Base-by-base conservation (phyloP, 2,113 vertebrate genomes). In the Daphoenositta chrysoptera region DNA sequence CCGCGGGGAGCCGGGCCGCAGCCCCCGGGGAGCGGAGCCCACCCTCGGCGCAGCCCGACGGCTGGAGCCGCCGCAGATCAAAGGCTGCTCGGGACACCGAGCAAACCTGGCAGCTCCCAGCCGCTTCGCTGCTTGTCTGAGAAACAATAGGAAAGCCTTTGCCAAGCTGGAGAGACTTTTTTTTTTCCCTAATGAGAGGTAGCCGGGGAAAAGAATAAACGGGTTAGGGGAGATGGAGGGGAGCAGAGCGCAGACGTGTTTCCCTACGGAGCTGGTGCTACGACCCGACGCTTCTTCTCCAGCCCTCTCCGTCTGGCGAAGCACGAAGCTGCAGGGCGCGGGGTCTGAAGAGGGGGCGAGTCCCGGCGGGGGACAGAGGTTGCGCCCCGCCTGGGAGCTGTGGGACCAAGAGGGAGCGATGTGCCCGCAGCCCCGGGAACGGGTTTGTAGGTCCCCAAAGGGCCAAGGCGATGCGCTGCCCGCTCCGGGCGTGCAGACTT, bases 71-170 rank as follows among this genome's bases (percentile, higher is more conserved):
- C 76, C 53, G 87, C 13, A 7, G 47, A 66, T 87, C 72, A 87
- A 73, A 95, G 81, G 81, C 56, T 75, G 42, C 69, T 45, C 23
- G 6, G 48, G 37, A 78, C 83, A 40, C n/a, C 7, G 48, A 54
- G 69, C 40, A 33, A 58, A 58, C 75, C 58, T 50, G 75, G 92
- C 79, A 93, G 39, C 58, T 86, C 71, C 45, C 60, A 75, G 61
- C 7, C 89, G n/a, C 73, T 53, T 60, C 21, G 5, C 58, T 75
- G 50, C 83, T 96, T 90, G 58, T 76, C 57, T 48, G 69, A 39
- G 87, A 94, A 96, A 97, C 96, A 95, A 92, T 93, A 92, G 90
- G 75, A 86, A 88, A 88, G 17, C 5, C 50, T 85, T 68, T 95
- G 93, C 94, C 95, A 96, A 95, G 50, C 47, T 35, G 80, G 26